Base-by-base conservation (phyloP, 2,797 vertebrate species). In the Sebastes oblongus region DNA sequence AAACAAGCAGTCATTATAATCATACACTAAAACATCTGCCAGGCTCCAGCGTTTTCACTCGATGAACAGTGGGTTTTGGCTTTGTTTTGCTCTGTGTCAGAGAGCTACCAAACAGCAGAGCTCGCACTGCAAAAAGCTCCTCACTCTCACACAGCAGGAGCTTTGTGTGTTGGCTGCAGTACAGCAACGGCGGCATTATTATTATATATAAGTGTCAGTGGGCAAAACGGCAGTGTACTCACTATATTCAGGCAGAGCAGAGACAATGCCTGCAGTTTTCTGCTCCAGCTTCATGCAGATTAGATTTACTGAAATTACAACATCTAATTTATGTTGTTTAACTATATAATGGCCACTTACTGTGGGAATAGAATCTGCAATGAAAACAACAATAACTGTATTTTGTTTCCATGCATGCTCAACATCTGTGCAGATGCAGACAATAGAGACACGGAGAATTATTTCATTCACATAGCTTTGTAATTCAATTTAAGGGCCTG, bases 111-210 rank as follows among this genome's bases (percentile, higher is more conserved):
- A 65, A 42, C 67, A 86, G 68, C 77, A 85, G 69, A 82, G 79
- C 83, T 86, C 39, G 10, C 84, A 60, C 66, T 70, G 71, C 50
- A 77, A 80, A 88, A 89, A 82, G 69, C 82, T 66, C 73, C 88
- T 85, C 78, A 52, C 79, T 83, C 72, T 81, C 76, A 70, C 86
- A 73, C 87, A 89, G 91, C 82, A 62, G 82, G 83, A 70, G 80
- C 78, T 89, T 78, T 86, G 81, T 88, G 83, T 78, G 83, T 69
- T 86, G 83, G 86, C 89, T 86, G 79, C 85, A 76, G 5, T 65
- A 78, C 80, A 88, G 81, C 88, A 83, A 86, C 74, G 78, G 70
- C 79, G 84, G 89, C 75, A 79, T 87, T 61, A 62, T 65, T 39
- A 65, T 39, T 87, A 84, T 72, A 86, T 75, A 66, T 75, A 75